phyloP scores from a whole-genome alignment of 2,888 invertebrate genomes.

The Synergus japonicus region DNA sequence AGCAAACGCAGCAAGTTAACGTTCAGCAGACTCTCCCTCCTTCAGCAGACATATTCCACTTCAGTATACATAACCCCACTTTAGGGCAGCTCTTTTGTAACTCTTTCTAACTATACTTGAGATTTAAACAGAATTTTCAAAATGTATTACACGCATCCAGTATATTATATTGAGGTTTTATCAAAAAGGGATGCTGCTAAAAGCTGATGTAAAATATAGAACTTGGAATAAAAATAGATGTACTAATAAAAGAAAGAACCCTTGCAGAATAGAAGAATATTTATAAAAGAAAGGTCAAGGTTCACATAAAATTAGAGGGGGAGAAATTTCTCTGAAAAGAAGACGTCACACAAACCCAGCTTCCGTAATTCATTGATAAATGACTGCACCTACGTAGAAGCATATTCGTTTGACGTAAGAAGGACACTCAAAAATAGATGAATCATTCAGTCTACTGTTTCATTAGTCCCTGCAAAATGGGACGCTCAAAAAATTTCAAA shows the following conservation, averaged over 20 bases:
- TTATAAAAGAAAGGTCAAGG: not conserved
- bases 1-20: not conserved
- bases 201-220: not conserved
- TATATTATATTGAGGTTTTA: not conserved
- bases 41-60: not conserved
- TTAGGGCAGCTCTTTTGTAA: not conserved
- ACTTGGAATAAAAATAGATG: not conserved
- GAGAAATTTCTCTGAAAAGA: not conserved
- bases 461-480: not conserved
- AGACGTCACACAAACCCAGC: not conserved
- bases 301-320: not conserved
- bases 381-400: not conserved
- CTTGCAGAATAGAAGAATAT: not conserved
- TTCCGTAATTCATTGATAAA: not conserved
- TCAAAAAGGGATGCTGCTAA: not conserved
- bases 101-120: not conserved
- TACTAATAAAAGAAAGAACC: not conserved
- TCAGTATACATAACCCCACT: conserved; percentile 6
- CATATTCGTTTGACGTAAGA: not conserved
- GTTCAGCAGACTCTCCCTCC: not conserved
- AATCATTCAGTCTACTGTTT: not conserved
- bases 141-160: not conserved
- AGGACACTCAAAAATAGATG: not conserved
- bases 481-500: not conserved
- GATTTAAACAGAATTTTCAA: not conserved